Base-by-base conservation (phyloP, 2,888 invertebrate genomes). In the Sphaerophoria rueppellii region DNA sequence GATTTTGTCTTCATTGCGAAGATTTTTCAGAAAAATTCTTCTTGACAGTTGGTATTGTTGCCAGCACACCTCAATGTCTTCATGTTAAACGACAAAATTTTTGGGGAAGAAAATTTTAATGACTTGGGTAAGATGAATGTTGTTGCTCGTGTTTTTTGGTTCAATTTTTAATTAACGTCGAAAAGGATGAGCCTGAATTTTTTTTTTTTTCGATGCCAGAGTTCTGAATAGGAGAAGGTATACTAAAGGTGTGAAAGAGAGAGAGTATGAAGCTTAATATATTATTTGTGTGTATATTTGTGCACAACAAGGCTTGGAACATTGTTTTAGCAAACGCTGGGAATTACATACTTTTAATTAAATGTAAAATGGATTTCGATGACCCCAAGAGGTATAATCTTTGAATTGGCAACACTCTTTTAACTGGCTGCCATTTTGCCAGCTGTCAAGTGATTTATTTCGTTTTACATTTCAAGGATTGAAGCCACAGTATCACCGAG, bases 131-230 rank as follows among this genome's bases (percentile, higher is more conserved):
- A 63, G 63, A 78, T 40, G 60, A 74, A 55, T 57, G 55, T 74
- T 40, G 63, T 58, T 65, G 58, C 58, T 55, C 54, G 65, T 5
- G 70, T 37, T 63, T 9, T 77, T 77, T 73, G 61, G 50, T 73
- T 57, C 16, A 52, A 55, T 69, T 82, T 73, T 70, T 58, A 78
- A 82, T 82, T 74, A 78, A 71, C 60, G 48, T 69, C 57, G 12
- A 9, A 9, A 24, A 24, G 7, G 32, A 40, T 50, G 48, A 40
- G 37, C 46, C 52, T 50, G 34, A 24, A 3, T 16, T 40, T 57
- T 60, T 16, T 34, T 57, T 60, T n/a, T 24, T 67, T 11, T 35
- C 0, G 16, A 37, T 35, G 52, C 37, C 24, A 24, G 24, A 24
- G 1, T 40, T 54, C 52, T 54, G 40, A 67, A 54, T 40, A 67